Conservation (phyloP, 2,113 vertebrate genomes). For the Epinephelus fuscoguttatus region DNA sequence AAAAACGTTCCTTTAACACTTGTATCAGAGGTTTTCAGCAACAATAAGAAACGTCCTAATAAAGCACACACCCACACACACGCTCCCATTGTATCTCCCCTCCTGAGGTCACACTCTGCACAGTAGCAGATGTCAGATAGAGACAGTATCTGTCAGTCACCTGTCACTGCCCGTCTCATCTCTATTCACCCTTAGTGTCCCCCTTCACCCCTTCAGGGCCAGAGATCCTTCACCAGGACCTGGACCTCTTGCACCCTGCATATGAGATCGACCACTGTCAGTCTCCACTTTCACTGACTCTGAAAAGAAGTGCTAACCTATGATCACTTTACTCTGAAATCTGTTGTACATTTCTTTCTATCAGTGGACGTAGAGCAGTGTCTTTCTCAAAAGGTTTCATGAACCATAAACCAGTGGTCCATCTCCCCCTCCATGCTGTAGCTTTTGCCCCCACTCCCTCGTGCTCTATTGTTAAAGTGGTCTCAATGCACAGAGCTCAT, state of each 20-base stretch:
- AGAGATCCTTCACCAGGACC: constrained; percentile 48
- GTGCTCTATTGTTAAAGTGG: constrained; percentile 67
- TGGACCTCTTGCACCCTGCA: constrained; percentile 41
- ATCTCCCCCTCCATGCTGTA: constrained; percentile 7
- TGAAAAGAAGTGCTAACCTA: not conserved
- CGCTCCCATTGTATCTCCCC: constrained; percentile 17
- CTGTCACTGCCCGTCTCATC: constrained; percentile 67
- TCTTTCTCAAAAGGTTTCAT: not conserved
- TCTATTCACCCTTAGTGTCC: constrained; percentile 42
- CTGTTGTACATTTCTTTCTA: not conserved
- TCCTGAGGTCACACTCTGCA: constrained; percentile 57
- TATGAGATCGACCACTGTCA: constrained; percentile 41
- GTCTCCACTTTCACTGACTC: not conserved
- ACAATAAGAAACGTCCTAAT: not conserved
- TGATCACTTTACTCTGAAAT: not conserved
- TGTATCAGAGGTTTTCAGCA: constrained; percentile 2
- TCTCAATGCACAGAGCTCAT: constrained; percentile 76
- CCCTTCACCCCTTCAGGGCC: constrained; percentile 36
- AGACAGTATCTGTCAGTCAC: constrained; percentile 77
- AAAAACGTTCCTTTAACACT: not conserved
- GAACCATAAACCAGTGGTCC: not conserved
- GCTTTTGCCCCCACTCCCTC: constrained; percentile 10
- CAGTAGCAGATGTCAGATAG: constrained; percentile 73
- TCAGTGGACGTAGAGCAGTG: not conserved
- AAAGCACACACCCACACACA: constrained; percentile 24